These are phyloP conservation scores for Antheraea assamensis DNA, from an alignment of 2,888 invertebrate genomes.

Conservation along the genomic window DNA sequence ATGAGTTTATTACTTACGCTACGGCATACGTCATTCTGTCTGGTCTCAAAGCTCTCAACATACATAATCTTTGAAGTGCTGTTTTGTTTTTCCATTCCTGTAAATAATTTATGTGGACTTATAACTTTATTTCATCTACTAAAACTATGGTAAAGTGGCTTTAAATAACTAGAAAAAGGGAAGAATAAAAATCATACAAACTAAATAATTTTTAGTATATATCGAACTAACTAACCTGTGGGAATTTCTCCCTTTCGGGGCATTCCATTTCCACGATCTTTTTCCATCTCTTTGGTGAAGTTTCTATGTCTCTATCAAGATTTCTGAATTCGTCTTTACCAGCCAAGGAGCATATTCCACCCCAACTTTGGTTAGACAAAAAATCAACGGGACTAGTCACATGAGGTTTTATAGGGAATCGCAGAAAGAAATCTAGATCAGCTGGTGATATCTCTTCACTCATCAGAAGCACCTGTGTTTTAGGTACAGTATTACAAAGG, in stretches of 20 bases:
- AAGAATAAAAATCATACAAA: neutral
- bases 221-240: slow-evolving; percentile 86
- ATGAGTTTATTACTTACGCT: slow-evolving; percentile 82
- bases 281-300: slow-evolving; percentile 98
- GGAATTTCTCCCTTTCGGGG: slow-evolving; percentile 97
- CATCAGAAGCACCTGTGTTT: slow-evolving; percentile 89
- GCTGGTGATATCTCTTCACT: slow-evolving; percentile 92
- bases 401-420: slow-evolving; percentile 96
- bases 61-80: slow-evolving; percentile 95
- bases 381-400: slow-evolving; percentile 97
- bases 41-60: slow-evolving; percentile 96
- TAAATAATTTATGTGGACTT: slow-evolving; percentile 24
- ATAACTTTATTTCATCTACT: neutral
- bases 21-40: slow-evolving; percentile 98
- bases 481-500: slow-evolving; percentile 2
- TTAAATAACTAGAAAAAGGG: neutral
- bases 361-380: slow-evolving; percentile 95
- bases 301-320: slow-evolving; percentile 97
- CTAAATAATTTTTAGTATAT: neutral
- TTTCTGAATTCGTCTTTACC: slow-evolving; percentile 96
- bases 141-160: neutral
- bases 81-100: slow-evolving; percentile 98
- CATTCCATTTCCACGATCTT: slow-evolving; percentile 97
- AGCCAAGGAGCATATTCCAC: slow-evolving; percentile 95
- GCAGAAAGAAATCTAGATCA: slow-evolving; percentile 95